phyloP scores from a whole-genome alignment of 2,888 invertebrate genomes.

The Stenotaenia linearis region DNA sequence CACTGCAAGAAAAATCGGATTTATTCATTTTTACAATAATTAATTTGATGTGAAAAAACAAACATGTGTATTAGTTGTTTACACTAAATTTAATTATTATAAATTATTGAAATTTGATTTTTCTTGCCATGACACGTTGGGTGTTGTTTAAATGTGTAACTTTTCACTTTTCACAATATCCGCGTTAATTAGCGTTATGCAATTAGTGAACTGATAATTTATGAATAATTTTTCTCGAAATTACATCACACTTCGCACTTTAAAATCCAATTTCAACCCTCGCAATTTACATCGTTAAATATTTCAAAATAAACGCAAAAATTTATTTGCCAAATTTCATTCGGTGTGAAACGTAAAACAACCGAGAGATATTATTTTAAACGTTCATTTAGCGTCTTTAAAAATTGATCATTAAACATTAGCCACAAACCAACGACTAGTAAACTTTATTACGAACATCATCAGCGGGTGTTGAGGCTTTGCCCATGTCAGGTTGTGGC shows the following conservation, averaged over 20 bases:
- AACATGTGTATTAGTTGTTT: too few relatives aligned
- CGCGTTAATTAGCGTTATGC: neutral
- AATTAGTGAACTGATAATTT: neutral
- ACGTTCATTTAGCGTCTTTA: neutral
- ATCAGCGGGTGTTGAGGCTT: slow-evolving; percentile 24
- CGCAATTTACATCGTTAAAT: neutral
- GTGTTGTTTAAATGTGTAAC: neutral
- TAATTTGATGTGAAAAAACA: too few relatives aligned
- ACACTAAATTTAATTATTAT: too few relatives aligned
- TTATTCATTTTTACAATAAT: too few relatives aligned
- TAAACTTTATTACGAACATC: slow-evolving; percentile 19
- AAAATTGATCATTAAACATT: slow-evolving; percentile 11
- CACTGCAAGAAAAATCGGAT: too few relatives aligned
- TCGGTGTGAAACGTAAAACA: too few relatives aligned
- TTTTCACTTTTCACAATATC: neutral
- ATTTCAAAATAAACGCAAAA: too few relatives aligned
- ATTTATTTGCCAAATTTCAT: too few relatives aligned
- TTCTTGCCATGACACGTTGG: too few relatives aligned
- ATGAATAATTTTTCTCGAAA: neutral
- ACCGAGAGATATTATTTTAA: neutral
- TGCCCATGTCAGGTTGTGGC: slow-evolving; percentile 13
- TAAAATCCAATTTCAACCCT: neutral
- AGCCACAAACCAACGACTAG: neutral
- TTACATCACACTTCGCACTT: neutral
- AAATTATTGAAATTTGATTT: too few relatives aligned